Conservation (phyloP, 2,113 vertebrate species). For the Corapipo altera region DNA sequence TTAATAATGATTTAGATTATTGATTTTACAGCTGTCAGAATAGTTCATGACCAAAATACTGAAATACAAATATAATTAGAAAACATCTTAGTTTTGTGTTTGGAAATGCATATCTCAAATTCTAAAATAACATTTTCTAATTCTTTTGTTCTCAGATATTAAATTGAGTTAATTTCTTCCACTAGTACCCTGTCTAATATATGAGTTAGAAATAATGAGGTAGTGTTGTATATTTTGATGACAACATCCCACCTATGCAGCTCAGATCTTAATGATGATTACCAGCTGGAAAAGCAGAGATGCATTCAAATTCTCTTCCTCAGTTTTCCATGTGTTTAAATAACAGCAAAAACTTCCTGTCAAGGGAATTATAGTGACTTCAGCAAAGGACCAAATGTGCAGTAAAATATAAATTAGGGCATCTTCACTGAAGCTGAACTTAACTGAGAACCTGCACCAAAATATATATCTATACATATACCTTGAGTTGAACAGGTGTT, state of each 20-base stretch:
- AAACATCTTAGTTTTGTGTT: slow-evolving; percentile 38
- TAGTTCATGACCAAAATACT: neutral
- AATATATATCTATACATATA: neutral
- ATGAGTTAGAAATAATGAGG: neutral
- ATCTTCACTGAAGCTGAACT: neutral
- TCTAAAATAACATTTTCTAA: slow-evolving; percentile 55
- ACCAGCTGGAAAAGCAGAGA: neutral
- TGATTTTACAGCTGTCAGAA: neutral
- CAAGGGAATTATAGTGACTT: neutral
- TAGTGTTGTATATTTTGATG: neutral
- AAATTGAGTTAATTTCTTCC: slow-evolving; percentile 18
- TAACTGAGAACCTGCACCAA: neutral
- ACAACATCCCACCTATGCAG: neutral
- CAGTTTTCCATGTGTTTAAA: neutral
- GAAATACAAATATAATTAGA: slow-evolving; percentile 57
- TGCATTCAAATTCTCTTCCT: neutral
- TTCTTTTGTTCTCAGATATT: slow-evolving; percentile 43
- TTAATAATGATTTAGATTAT: neutral
- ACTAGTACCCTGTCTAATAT: neutral
- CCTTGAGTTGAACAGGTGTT: neutral
- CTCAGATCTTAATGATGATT: neutral
- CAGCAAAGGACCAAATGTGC: neutral
- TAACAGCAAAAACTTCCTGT: neutral
- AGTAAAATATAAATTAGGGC: neutral
- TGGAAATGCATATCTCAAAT: slow-evolving; percentile 24